Evolutionary conservation across 2,113 vertebrate genomes (phyloP).

Genomic region (Promerops cafer): DNA sequence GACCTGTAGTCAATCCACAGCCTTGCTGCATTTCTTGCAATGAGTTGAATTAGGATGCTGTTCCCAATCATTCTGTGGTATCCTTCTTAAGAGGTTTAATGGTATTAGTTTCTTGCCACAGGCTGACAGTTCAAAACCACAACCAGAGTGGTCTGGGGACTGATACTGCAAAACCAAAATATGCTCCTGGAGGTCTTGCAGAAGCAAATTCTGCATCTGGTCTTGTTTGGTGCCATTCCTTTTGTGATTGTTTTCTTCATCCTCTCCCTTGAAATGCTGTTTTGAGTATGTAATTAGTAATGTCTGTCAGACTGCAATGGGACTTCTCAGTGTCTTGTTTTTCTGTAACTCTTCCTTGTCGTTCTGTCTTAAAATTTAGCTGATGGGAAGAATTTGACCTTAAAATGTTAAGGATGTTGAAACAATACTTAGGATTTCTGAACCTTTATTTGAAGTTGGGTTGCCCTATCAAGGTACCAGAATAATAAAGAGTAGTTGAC

Average conservation of each 20-base stretch:
- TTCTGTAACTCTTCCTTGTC: background rate
- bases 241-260: background rate
- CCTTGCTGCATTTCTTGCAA: background rate
- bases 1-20: background rate
- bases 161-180: background rate
- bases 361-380: background rate
- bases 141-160: background rate
- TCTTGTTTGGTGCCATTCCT: background rate
- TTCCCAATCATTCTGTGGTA: background rate
- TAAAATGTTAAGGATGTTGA: background rate
- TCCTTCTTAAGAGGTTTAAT: background rate
- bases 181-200: background rate
- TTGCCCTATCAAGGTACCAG: background rate
- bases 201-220: background rate
- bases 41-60: background rate
- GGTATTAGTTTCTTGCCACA: background rate
- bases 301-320: background rate
- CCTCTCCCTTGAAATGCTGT: background rate
- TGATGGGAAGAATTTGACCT: background rate
- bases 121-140: background rate
- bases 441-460: background rate
- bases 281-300: background rate
- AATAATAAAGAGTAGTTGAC: background rate
- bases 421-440: background rate
- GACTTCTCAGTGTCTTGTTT: background rate